These are phyloP conservation scores for Nemotelus pantherinus DNA, from an alignment of 2,888 invertebrate genomes.

Conservation along the genomic window DNA sequence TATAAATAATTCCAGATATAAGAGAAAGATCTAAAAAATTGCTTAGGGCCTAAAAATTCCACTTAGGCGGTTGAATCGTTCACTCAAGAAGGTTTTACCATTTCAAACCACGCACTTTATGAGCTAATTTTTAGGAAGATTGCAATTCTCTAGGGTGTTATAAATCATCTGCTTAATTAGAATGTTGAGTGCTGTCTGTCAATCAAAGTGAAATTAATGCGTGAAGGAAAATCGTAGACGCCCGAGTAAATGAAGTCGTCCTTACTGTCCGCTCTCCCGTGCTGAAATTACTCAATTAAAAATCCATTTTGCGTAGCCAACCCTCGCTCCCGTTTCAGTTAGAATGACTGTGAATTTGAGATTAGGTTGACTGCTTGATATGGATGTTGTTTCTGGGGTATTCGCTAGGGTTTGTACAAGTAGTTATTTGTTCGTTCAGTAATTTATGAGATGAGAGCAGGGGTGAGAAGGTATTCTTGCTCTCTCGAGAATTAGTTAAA, in stretches of 20 bases:
- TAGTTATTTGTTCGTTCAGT: no score
- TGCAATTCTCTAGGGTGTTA: slow-evolving; percentile 24
- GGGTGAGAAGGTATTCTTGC: no score
- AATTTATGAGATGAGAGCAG: no score
- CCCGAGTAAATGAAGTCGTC: slow-evolving; percentile 3
- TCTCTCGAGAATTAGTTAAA: no score
- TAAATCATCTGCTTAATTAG: slow-evolving; percentile 38
- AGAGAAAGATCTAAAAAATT: no score
- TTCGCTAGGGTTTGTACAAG: no score
- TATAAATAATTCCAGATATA: no score
- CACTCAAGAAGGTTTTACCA: no score
- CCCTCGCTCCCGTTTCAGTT: not conserved
- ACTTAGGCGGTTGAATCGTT: no score
- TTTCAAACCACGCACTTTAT: no score
- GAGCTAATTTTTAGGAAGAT: not conserved
- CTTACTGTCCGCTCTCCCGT: slow-evolving; percentile 7
- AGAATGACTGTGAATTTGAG: not conserved
- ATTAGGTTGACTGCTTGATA: slow-evolving; percentile 6
- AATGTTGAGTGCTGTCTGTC: slow-evolving; percentile 18
- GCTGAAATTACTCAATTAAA: slow-evolving; percentile 37
- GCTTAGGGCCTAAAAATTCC: no score
- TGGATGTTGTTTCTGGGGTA: not conserved
- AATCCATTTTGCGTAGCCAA: slow-evolving; percentile 27
- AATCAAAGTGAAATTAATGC: slow-evolving; percentile 35
- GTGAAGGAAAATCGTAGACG: not conserved